phyloP scores from a whole-genome alignment of 2,797 vertebrate genomes.

The Spondyliosoma cantharus region DNA sequence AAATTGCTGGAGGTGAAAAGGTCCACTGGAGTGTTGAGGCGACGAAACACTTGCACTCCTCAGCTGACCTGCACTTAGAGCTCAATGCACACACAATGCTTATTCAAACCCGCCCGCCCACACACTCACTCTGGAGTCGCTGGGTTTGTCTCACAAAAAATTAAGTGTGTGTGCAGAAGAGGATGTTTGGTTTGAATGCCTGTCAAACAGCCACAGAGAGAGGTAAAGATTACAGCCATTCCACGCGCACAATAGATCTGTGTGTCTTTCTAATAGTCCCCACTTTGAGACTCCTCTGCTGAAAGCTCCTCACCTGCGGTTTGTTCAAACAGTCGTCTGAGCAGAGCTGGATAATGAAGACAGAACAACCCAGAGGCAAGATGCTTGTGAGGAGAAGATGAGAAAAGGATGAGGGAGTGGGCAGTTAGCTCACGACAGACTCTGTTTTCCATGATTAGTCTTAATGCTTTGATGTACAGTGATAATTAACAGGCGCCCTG shows the following conservation, averaged over 20 bases:
- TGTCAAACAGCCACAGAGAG: conserved; percentile 28
- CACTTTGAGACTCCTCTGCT: conserved; percentile 21
- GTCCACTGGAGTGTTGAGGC: conserved; percentile 42
- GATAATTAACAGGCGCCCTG: conserved; percentile 19
- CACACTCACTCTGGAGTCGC: conserved; percentile 21
- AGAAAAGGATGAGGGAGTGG: conserved; percentile 4
- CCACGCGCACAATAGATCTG: conserved; percentile 12
- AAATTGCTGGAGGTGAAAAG: conserved; percentile 25
- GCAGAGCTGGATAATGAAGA: conserved; percentile 29
- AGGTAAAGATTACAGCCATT: conserved; percentile 40
- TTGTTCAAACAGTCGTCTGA: conserved; percentile 31
- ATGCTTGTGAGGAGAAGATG: background rate
- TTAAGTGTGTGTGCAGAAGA: background rate
- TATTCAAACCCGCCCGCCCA: conserved; percentile 16
- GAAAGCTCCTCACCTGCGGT: conserved; percentile 30
- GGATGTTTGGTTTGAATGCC: conserved; percentile 26
- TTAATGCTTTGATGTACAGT: conserved; percentile 15
- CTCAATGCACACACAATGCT: conserved; percentile 11
- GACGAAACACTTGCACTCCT: conserved; percentile 43
- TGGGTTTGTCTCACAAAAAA: conserved; percentile 45
- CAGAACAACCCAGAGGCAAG: conserved; percentile 7
- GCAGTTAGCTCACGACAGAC: background rate
- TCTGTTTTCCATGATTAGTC: conserved; percentile 1
- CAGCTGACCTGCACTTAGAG: conserved; percentile 51
- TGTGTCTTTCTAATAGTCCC: conserved; percentile 31